Percentiles rank a stretch among this genome's conserved stretches.
Evolutionary conservation across 2,797 vertebrate species (phyloP).

Genomic region (Poeciliopsis turneri): DNA sequence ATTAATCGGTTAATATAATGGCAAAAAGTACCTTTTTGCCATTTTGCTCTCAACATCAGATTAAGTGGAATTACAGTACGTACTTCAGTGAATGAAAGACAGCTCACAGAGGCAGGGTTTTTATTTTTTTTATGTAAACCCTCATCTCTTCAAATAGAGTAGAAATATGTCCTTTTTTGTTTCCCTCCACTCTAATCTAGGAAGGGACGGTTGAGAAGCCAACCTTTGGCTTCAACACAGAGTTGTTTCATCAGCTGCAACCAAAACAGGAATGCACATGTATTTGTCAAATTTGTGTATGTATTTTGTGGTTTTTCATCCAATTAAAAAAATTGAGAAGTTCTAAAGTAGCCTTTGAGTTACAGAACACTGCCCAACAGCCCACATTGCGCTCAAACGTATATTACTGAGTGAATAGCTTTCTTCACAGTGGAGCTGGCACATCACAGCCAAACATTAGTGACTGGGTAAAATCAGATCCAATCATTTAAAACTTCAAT

Average conservation of each 20-base stretch:
- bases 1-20: constrained; percentile 54
- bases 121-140: constrained; percentile 45
- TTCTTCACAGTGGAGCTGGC: too few species aligned
- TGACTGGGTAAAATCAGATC: too few species aligned
- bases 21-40: constrained; percentile 57
- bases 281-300: constrained; percentile 26
- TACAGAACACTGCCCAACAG: constrained; percentile 44
- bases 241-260: constrained; percentile 28
- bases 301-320: constrained; percentile 17
- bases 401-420: constrained; percentile 31
- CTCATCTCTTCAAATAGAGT: constrained; percentile 41
- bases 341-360: constrained; percentile 32
- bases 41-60: constrained; percentile 66
- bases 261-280: constrained; percentile 8
- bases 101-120: constrained; percentile 45
- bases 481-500: too few species aligned
- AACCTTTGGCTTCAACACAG: constrained; percentile 44
- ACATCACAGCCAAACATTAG: too few species aligned
- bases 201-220: constrained; percentile 28
- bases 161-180: constrained; percentile 33
- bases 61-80: constrained; percentile 67
- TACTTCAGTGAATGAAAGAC: constrained; percentile 61
- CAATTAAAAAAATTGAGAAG: not conserved
- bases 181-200: constrained; percentile 37
- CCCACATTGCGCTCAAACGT: constrained; percentile 51